These are phyloP conservation scores for Lamprologus sp. DNA, from an alignment of 2,113 vertebrate species.

Conservation along the genomic window DNA sequence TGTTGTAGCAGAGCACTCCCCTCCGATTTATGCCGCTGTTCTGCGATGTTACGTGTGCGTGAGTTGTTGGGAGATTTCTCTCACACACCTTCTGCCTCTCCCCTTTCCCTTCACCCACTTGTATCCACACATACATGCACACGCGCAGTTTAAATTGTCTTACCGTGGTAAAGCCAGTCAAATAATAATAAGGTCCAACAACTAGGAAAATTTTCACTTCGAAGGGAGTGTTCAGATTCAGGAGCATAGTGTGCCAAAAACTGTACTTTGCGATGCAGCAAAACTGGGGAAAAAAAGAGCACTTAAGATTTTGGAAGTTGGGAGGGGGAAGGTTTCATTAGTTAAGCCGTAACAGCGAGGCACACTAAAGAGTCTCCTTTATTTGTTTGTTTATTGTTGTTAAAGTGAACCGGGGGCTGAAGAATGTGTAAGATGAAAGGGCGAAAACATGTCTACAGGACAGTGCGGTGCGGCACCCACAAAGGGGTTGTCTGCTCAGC, in stretches of 20 bases:
- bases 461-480: constrained; percentile 34
- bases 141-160: background rate
- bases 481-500: constrained; percentile 61
- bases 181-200: background rate
- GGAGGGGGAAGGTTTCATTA: background rate
- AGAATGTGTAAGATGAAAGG: constrained; percentile 16
- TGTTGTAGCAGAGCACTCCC: background rate
- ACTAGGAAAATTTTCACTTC: background rate
- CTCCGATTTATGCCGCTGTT: background rate
- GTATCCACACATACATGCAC: background rate
- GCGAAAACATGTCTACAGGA: constrained; percentile 27
- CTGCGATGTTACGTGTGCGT: background rate
- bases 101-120: background rate
- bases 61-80: background rate
- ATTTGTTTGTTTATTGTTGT: constrained; percentile 7
- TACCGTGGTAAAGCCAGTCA: background rate
- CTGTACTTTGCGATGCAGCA: background rate
- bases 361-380: background rate
- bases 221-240: background rate
- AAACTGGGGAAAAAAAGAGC: background rate
- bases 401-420: background rate
- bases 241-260: background rate
- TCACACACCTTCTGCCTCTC: background rate
- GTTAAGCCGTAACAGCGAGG: background rate
- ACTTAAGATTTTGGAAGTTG: background rate